Conservation (phyloP, 1,140 invertebrate genomes). For the Latrodectus geometricus region DNA sequence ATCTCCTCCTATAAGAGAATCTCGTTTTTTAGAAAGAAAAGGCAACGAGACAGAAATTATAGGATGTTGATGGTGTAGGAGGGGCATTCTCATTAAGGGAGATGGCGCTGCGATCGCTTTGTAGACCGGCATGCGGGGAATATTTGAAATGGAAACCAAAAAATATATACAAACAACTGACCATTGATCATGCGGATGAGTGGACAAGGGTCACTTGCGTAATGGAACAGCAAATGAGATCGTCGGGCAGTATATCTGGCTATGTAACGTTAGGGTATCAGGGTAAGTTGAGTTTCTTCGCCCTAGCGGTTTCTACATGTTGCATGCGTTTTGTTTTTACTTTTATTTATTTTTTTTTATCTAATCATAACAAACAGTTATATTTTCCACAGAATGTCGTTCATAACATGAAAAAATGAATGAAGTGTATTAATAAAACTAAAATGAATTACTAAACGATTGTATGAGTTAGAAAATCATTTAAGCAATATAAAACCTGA, state of each 20-base stretch:
- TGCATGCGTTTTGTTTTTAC: background rate
- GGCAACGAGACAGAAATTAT: background rate
- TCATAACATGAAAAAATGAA: too few species aligned
- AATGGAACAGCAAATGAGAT: constrained; percentile 36
- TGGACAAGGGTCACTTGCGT: constrained; percentile 45
- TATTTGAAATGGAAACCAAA: constrained; percentile 47
- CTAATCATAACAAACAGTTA: too few species aligned
- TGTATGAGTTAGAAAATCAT: too few species aligned
- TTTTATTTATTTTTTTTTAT: background rate
- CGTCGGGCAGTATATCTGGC: constrained; percentile 1
- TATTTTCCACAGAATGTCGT: too few species aligned
- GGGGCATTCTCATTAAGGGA: constrained; percentile 7
- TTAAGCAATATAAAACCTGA: too few species aligned
- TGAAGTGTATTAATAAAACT: too few species aligned
- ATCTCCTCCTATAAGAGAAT: background rate
- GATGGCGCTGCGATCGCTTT: constrained; percentile 36
- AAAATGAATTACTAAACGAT: too few species aligned
- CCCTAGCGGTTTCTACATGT: background rate
- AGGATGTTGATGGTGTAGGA: constrained; percentile 13
- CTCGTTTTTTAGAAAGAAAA: background rate
- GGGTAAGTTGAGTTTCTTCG: constrained; percentile 13
- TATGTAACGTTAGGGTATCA: constrained; percentile 45
- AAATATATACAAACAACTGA: constrained; percentile 11
- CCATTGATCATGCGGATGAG: constrained; percentile 43
- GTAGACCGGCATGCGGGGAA: constrained; percentile 19